Percentiles rank a stretch among this genome's conserved stretches.
Conservation (phyloP, 2,888 invertebrate genomes). For the Nemotelus nigrinus region DNA sequence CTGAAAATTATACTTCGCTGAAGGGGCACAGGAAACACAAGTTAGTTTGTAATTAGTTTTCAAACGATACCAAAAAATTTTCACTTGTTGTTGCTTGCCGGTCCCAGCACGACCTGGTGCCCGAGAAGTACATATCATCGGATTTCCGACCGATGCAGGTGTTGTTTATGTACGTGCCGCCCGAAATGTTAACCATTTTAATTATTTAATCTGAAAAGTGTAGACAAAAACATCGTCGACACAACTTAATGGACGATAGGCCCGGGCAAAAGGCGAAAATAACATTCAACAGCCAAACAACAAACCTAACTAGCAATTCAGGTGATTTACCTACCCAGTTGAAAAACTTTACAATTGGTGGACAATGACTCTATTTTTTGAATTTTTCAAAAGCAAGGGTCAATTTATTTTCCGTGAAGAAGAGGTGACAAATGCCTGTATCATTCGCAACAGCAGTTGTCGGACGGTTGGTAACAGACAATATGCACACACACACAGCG, state of each 20-base stretch:
- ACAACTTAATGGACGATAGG: conserved; percentile 4
- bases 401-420: conserved; percentile 28
- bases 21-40: conserved; percentile 13
- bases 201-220: neutral
- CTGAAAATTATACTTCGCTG: neutral
- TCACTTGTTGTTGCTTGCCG: neutral
- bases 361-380: conserved; percentile 22
- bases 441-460: neutral
- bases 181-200: neutral
- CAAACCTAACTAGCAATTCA: neutral
- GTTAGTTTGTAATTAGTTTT: conserved; percentile 3
- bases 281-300: too few relatives aligned
- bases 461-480: neutral
- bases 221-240: neutral
- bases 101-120: too few relatives aligned
- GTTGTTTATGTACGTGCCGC: neutral
- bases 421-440: conserved; percentile 22
- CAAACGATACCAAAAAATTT: neutral
- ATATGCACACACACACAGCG: neutral
- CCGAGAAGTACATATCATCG: too few relatives aligned
- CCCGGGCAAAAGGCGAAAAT: neutral
- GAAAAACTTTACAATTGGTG: neutral
- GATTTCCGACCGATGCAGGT: too few relatives aligned
- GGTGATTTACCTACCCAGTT: neutral
- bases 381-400: conserved; percentile 15